Conservation (phyloP, 2,113 vertebrate genomes). For the Thamnophis sirtalis region DNA sequence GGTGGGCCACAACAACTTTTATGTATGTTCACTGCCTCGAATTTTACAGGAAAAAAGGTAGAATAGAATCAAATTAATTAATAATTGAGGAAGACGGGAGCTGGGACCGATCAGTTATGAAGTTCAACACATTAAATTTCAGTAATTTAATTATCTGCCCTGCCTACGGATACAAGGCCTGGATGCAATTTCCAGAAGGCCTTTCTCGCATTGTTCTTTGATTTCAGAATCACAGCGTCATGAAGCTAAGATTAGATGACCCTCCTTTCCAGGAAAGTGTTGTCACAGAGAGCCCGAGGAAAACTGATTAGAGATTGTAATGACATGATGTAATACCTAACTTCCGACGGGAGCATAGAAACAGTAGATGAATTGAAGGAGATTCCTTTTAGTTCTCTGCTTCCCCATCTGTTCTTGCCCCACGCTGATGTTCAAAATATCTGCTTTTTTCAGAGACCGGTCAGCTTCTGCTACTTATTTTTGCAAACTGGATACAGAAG, state of each 20-base stretch:
- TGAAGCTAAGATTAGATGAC: neutral
- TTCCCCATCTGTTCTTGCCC: neutral
- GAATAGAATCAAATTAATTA: neutral
- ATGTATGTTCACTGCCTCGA: neutral
- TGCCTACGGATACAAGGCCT: neutral
- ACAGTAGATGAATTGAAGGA: neutral
- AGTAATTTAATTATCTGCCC: neutral
- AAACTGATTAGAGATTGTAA: neutral
- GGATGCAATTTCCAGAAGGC: neutral
- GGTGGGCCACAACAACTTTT: no score
- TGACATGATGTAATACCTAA: neutral
- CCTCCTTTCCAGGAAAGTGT: neutral
- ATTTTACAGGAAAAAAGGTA: neutral
- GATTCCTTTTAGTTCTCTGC: neutral
- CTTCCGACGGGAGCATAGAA: neutral
- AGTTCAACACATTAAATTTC: neutral
- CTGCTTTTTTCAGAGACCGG: constrained; percentile 60
- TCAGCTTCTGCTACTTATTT: constrained; percentile 71
- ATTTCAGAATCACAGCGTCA: neutral
- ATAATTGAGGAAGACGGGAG: neutral
- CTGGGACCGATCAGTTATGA: neutral
- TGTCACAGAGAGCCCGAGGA: neutral
- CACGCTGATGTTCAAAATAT: neutral
- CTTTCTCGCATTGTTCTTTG: neutral
- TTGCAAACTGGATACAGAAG: constrained; percentile 19